A percentile compares a stretch with the other conserved stretches of the same genome.
These are phyloP conservation scores for Tretioscincus oriximinensis DNA, from an alignment of 2,113 vertebrate species.

Conservation along the genomic window DNA sequence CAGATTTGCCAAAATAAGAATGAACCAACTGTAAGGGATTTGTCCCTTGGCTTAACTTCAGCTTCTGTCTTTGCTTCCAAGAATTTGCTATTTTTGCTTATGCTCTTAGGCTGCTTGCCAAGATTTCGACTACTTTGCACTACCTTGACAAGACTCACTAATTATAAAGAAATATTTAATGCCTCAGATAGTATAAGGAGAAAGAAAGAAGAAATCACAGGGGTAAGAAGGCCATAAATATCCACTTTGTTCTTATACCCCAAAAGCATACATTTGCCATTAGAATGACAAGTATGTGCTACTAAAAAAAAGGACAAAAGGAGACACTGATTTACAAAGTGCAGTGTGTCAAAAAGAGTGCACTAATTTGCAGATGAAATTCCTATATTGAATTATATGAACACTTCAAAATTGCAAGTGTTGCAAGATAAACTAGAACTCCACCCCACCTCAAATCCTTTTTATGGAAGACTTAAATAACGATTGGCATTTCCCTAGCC, in stretches of 20 bases:
- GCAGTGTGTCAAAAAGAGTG: too few relatives aligned
- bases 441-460: too few relatives aligned
- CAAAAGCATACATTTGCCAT: not conserved
- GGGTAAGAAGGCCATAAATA: slow-evolving; percentile 32
- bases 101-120: slow-evolving; percentile 59
- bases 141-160: slow-evolving; percentile 60
- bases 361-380: too few relatives aligned
- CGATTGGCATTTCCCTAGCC: too few relatives aligned
- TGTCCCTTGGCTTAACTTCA: slow-evolving; percentile 63
- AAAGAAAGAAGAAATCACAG: slow-evolving; percentile 44
- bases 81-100: slow-evolving; percentile 62
- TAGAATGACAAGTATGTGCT: too few relatives aligned
- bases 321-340: not conserved
- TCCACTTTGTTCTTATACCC: not conserved
- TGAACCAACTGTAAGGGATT: slow-evolving; percentile 55
- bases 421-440: too few relatives aligned
- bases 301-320: not conserved
- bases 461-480: too few relatives aligned
- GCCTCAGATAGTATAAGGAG: slow-evolving; percentile 16
- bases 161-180: slow-evolving; percentile 58
- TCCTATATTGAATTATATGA: too few relatives aligned
- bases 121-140: slow-evolving; percentile 40
- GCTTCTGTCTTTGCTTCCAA: slow-evolving; percentile 58
- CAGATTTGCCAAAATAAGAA: slow-evolving; percentile 47
- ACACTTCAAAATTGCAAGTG: too few relatives aligned